Evolutionary conservation across 2,113 vertebrate genomes (phyloP), one percentile per base, ranked within the genome.

Genomic region (Zeus faber): DNA sequence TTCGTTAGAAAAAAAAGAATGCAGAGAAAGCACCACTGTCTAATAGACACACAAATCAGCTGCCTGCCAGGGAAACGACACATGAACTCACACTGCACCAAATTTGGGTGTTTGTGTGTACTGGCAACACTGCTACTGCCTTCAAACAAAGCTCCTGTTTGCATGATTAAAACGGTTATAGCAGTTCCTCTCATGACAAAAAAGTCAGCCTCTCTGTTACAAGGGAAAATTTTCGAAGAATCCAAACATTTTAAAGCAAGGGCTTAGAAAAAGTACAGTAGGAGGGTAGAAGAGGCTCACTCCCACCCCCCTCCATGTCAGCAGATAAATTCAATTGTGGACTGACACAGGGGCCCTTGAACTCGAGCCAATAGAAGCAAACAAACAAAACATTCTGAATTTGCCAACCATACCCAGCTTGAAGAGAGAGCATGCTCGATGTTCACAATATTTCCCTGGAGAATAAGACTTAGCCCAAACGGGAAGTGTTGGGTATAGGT

Each of bases 1-100:
- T 74, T 71, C 29, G 23, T 80, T 79, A 74, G 56, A 65, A 41
- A 64, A 79, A 67, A 82, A 81, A 64, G 70, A 53, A 43, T 35
- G 49, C 45, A 27, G 31, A 52, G 72, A 66, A 60, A 17, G 50
- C 64, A 67, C 72, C 65, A 51, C 81, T 74, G 80, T 55, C 81
- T 61, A 57, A 52, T 61, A 50, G 41, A 14, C 44, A 47, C 51
- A 65, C 64, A 72, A 52, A 75, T 74, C 58, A 74, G 45, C 51
- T 13, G 9, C 24, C 29, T 20, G 18, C 23, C 23, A 49, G 53
- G 22, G 8, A 11, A 49, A 3, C 21, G 13, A 8, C 16, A 24
- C 22, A 16, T 29, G 16, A 18, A 44, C 24, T 45, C 27, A 13
- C 43, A 29, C 2, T 22, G 23, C n/a, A 22, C 21, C 14, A 43